Evolutionary conservation across 1,140 invertebrate genomes (phyloP).

Genomic region (Ptiloglossa arizonensis): DNA sequence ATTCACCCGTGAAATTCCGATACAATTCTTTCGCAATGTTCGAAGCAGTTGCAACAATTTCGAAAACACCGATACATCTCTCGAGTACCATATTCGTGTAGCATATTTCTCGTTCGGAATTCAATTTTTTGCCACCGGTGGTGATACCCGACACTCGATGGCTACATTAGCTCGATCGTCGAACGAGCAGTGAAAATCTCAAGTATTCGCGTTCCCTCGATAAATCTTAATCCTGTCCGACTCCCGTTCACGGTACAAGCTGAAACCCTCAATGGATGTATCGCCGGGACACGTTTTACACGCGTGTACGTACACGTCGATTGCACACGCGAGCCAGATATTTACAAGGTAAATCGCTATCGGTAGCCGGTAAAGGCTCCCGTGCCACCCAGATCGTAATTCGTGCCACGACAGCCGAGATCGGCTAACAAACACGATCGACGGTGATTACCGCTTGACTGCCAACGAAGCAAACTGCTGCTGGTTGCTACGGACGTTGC

Average conservation of each 20-base stretch:
- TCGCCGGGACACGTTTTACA: background rate
- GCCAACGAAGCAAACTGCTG: constrained; percentile 8
- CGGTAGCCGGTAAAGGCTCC: constrained; percentile 10
- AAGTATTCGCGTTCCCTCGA: background rate
- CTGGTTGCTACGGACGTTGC: background rate
- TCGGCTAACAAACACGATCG: constrained; percentile 63
- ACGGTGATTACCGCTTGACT: constrained; percentile 59
- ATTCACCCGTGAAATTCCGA: too few relatives aligned
- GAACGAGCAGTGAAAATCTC: background rate
- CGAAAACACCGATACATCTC: too few relatives aligned
- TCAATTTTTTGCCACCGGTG: too few relatives aligned
- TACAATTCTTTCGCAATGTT: too few relatives aligned
- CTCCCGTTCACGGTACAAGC: background rate
- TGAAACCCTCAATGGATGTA: background rate
- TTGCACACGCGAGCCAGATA: background rate
- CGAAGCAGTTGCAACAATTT: too few relatives aligned
- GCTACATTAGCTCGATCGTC: background rate
- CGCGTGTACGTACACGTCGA: background rate
- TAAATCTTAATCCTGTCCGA: constrained; percentile 18
- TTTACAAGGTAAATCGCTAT: constrained; percentile 8
- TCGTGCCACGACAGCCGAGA: constrained; percentile 55
- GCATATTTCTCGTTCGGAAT: too few relatives aligned
- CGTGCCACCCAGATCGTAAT: constrained; percentile 58
- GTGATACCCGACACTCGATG: too few relatives aligned
- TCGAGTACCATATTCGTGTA: too few relatives aligned